Evolutionary conservation across 2,888 invertebrate species (phyloP), one percentile per base, ranked within the genome.

Genomic region (Sylvicola cinctus): DNA sequence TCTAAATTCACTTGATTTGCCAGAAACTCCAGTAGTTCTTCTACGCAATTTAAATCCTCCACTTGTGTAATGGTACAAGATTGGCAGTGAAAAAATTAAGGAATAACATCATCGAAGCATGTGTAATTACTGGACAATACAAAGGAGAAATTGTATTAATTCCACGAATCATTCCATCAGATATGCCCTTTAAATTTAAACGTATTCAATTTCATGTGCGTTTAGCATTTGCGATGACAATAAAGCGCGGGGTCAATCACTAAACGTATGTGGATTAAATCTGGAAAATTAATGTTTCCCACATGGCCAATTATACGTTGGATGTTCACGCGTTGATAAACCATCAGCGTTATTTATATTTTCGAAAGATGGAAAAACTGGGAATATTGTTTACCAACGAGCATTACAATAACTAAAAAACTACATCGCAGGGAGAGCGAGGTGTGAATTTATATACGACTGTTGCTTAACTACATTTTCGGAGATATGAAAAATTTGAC

Each of bases 141-240:
- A 41, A 41, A 40, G 36, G 41, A 16, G 35, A 45, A 38, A 34
- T 36, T 36, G 45, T 49, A 23, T 40, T 46, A 6, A 42, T 52
- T 32, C 48, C 49, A 40, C 42, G 46, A 16, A 50, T 51, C 41
- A 50, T 52, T 36, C 46, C 46, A 32, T 46, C 38, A 4, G 44
- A 50, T 37, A 32, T 45, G 32, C 43, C 43, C 32, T 49, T 34
- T 35, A 41, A 44, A 28, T 42, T 46, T 35, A 40, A 41, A 39
- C 33, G 45, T 30, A 26, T 43, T 16, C 43, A 45, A 40, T 49
- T 46, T 40, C 45, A 45, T 27, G 36, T 49, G 11, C 37, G 38
- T 33, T 36, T 43, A 12, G 40, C 44, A 20, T 48, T 45, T 38
- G 44, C 43, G 28, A 44, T 48, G 42, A 41, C 45, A 6, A 44